A percentile compares a stretch with the other conserved stretches of the same genome.
Evolutionary conservation across 2,888 invertebrate genomes (phyloP).

Genomic region (Caenorhabditis becei): DNA sequence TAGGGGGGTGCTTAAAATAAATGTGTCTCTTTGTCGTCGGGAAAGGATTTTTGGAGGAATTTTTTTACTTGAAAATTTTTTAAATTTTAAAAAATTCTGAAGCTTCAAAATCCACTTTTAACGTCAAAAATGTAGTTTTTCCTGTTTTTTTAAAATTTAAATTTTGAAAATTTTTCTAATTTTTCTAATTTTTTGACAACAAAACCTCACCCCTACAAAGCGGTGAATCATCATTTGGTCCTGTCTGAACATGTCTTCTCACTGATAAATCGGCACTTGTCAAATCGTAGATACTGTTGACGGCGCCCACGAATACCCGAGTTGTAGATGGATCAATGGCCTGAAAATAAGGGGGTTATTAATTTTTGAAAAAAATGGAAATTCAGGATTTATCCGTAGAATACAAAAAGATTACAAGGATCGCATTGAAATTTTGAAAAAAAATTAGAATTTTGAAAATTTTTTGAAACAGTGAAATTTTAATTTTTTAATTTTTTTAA

Average conservation of each 20-base stretch:
- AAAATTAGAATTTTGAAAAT: not conserved
- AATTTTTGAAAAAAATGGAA: not conserved
- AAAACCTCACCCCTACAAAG: constrained; percentile 71
- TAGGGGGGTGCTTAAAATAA: no score
- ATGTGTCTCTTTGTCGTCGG: no score
- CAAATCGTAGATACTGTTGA: constrained; percentile 80
- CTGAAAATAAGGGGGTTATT: constrained; percentile 47
- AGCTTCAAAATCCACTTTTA: constrained; percentile 15
- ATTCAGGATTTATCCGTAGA: not conserved
- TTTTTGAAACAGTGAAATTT: not conserved
- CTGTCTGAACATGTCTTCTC: constrained; percentile 73
- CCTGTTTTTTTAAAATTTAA: not conserved
- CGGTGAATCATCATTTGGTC: constrained; percentile 75
- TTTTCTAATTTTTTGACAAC: not conserved
- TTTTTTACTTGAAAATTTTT: no score
- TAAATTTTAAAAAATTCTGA: no score
- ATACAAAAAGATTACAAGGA: no score
- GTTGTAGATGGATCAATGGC: constrained; percentile 76
- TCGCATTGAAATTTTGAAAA: no score
- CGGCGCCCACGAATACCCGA: constrained; percentile 79
- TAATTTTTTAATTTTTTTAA: not conserved
- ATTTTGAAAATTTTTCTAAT: not conserved
- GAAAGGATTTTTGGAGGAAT: no score
- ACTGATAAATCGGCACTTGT: constrained; percentile 71
- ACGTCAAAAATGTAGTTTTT: not conserved